Evolutionary conservation across 2,888 invertebrate species (phyloP).

Genomic region (Hypomecis punctinalis): DNA sequence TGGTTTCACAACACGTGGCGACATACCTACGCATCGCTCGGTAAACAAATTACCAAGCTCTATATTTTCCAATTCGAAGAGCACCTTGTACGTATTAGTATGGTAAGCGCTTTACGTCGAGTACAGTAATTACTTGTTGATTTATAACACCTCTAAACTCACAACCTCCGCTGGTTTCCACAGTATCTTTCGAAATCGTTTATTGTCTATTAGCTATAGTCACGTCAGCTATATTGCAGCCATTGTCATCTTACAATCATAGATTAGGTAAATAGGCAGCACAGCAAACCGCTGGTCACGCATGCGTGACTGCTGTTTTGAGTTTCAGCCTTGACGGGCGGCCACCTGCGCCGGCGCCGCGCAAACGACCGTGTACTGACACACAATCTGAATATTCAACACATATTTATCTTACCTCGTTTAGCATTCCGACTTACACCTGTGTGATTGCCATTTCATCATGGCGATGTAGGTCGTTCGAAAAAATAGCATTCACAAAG

Average conservation of each 20-base stretch:
- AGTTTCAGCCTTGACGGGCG: constrained; percentile 85
- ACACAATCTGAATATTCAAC: constrained; percentile 84
- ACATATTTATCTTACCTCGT: constrained; percentile 76
- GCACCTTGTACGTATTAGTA: not conserved
- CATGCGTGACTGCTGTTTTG: constrained; percentile 84
- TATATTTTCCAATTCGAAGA: not conserved
- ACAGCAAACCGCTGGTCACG: constrained; percentile 73
- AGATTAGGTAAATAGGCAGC: constrained; percentile 47
- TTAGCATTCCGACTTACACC: constrained; percentile 79
- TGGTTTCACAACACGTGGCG: constrained; percentile 78
- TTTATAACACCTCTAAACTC: not conserved
- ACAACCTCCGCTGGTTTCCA: not conserved
- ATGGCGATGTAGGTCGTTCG: constrained; percentile 37
- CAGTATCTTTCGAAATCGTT: constrained; percentile 14
- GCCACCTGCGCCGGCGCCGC: constrained; percentile 87
- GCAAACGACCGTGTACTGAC: constrained; percentile 84
- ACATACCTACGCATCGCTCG: constrained; percentile 58
- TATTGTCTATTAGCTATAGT: constrained; percentile 9
- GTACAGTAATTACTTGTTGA: not conserved
- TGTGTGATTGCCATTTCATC: constrained; percentile 73
- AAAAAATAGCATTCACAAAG: constrained; percentile 28
- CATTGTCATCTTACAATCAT: constrained; percentile 21
- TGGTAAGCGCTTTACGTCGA: not conserved
- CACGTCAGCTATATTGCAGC: constrained; percentile 24
- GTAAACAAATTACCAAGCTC: constrained; percentile 34